Conservation (phyloP, 2,797 vertebrate genomes). For the Tragopan temminckii region DNA sequence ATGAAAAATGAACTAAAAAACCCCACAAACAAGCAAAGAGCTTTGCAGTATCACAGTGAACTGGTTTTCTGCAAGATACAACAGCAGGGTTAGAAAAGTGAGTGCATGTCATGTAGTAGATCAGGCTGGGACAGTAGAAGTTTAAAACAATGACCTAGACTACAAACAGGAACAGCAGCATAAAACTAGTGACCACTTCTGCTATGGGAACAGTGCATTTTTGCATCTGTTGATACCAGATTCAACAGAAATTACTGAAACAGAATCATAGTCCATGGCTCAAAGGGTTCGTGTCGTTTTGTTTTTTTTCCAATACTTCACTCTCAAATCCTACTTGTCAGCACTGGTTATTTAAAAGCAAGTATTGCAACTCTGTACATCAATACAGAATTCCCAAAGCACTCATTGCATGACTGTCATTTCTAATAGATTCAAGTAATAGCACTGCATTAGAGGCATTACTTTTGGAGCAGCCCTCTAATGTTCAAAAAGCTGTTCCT, state of each 20-base stretch:
- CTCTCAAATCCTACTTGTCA: not conserved
- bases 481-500: not conserved
- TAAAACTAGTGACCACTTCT: not conserved
- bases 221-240: not conserved
- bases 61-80: not conserved
- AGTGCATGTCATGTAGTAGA: not conserved
- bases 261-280: not conserved
- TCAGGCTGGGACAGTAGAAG: not conserved
- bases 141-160: not conserved
- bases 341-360: not conserved
- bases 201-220: not conserved
- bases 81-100: not conserved
- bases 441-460: not conserved
- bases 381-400: not conserved
- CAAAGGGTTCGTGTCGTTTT: not conserved
- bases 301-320: not conserved
- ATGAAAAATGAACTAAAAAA: not conserved
- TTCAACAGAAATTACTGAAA: not conserved
- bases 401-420: not conserved
- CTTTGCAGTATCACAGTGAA: not conserved
- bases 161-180: not conserved
- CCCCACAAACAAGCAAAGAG: not conserved
- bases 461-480: rapidly evolving
- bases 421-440: not conserved
- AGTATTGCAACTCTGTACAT: not conserved